A percentile compares a stretch with the other conserved stretches of the same genome.
Evolutionary conservation across 2,797 vertebrate genomes (phyloP).

Genomic region (Perdix hodgsoniae): DNA sequence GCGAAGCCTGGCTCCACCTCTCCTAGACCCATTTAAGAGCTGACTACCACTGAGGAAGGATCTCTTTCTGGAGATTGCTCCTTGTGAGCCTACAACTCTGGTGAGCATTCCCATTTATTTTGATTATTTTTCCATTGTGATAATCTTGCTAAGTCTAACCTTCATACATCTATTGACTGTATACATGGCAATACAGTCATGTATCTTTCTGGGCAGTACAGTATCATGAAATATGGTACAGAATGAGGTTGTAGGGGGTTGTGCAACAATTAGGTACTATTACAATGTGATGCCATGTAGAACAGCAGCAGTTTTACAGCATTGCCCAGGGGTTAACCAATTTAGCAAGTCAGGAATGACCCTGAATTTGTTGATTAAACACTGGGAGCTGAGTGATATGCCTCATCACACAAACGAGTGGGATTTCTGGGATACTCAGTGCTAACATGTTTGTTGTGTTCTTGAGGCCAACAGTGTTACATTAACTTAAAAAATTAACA

Average conservation of each 20-base stretch:
- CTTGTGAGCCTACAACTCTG: too few relatives aligned
- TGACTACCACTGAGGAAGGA: too few relatives aligned
- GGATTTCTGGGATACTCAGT: background rate
- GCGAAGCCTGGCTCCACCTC: too few relatives aligned
- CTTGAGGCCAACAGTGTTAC: background rate
- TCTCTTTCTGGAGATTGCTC: too few relatives aligned
- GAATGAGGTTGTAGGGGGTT: background rate
- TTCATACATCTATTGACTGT: too few relatives aligned
- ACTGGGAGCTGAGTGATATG: fast-evolving
- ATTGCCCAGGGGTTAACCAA: background rate
- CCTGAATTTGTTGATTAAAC: background rate
- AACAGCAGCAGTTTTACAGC: background rate
- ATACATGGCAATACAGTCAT: background rate
- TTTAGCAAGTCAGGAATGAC: background rate
- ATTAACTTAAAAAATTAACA: background rate
- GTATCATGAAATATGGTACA: too few relatives aligned
- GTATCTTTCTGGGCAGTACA: too few relatives aligned
- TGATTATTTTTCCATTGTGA: too few relatives aligned
- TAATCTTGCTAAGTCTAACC: too few relatives aligned
- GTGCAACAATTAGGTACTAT: background rate
- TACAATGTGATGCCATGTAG: fast-evolving
- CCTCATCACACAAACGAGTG: background rate
- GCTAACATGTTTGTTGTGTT: background rate
- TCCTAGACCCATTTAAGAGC: too few relatives aligned
- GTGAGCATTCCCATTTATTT: too few relatives aligned